Percentiles rank a stretch among this genome's conserved stretches.
Evolutionary conservation across 2,888 invertebrate genomes (phyloP).

Genomic region (Drosophila peninsularis): DNA sequence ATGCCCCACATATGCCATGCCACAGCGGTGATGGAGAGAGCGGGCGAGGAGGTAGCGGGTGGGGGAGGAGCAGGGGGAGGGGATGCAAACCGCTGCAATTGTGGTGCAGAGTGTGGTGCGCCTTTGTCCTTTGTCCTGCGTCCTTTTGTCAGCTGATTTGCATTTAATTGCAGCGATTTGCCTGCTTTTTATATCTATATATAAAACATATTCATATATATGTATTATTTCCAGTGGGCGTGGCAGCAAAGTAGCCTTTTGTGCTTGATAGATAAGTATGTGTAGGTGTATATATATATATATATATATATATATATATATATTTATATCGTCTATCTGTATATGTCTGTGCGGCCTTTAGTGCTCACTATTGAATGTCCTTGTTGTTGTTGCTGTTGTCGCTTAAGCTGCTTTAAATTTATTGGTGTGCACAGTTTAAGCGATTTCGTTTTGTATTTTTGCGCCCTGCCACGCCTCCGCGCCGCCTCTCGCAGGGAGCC

Average conservation of each 20-base stretch:
- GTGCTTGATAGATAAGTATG: slow-evolving; percentile 22
- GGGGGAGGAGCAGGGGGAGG: background rate
- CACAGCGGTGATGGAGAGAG: background rate
- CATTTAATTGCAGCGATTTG: slow-evolving; percentile 73
- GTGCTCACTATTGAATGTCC: slow-evolving; percentile 29
- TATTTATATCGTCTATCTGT: background rate
- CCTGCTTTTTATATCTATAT: slow-evolving; percentile 27
- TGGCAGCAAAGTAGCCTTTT: slow-evolving; percentile 32
- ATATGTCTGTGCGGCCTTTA: slow-evolving; percentile 9
- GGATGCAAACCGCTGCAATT: slow-evolving; percentile 29
- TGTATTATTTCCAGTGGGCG: slow-evolving; percentile 20
- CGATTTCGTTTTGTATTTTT: slow-evolving; percentile 64
- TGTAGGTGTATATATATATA: background rate
- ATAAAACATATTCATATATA: slow-evolving; percentile 3
- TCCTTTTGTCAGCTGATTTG: slow-evolving; percentile 71
- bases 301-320: background rate
- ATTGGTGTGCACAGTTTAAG: slow-evolving; percentile 78
- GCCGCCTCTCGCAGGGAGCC: slow-evolving; percentile 6
- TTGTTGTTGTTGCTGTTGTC: slow-evolving; percentile 35
- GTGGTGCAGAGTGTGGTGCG: slow-evolving; percentile 25
- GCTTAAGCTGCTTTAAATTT: slow-evolving; percentile 79
- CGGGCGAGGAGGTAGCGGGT: background rate
- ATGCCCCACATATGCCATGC: background rate
- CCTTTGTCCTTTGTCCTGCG: slow-evolving; percentile 15
- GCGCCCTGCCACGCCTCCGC: background rate